Evolutionary conservation across 2,797 vertebrate genomes (phyloP).

Genomic region (Lerista edwardsae): DNA sequence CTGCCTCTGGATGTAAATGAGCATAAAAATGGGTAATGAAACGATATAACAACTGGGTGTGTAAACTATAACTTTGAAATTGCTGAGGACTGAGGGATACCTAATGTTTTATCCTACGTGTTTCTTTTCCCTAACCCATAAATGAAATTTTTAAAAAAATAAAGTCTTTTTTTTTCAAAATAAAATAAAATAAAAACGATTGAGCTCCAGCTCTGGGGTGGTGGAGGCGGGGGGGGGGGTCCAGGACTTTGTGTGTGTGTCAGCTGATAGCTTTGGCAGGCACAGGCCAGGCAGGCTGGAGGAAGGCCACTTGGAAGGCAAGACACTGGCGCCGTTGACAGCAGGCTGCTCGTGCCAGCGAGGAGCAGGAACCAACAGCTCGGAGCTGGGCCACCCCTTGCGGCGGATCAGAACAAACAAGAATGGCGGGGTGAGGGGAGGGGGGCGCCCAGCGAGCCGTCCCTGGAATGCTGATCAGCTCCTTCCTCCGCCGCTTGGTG

Average conservation of each 20-base stretch:
- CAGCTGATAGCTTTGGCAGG: constrained; percentile 56
- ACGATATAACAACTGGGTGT: no score
- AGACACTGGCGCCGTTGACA: not conserved
- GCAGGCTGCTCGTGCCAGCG: constrained; percentile 1
- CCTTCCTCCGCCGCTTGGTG: not conserved
- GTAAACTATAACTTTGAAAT: no score
- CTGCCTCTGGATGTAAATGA: no score
- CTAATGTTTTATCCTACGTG: no score
- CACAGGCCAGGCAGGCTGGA: constrained; percentile 58
- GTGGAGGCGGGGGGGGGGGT: no score
- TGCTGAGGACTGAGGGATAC: no score
- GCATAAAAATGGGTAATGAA: no score
- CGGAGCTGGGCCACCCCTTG: not conserved
- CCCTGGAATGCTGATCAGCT: not conserved
- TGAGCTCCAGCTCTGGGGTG: constrained; percentile 19
- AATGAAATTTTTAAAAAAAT: no score
- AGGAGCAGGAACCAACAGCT: not conserved
- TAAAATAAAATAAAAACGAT: no score
- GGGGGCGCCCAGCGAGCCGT: no score
- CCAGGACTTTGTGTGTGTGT: not conserved
- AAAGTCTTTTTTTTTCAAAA: no score
- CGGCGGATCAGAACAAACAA: not conserved
- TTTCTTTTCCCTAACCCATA: no score
- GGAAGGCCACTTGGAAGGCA: constrained; percentile 48
- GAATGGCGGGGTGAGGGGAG: fast-evolving